phyloP scores from a whole-genome alignment of 2,113 vertebrate genomes.

The Amphilophus citrinellus region DNA sequence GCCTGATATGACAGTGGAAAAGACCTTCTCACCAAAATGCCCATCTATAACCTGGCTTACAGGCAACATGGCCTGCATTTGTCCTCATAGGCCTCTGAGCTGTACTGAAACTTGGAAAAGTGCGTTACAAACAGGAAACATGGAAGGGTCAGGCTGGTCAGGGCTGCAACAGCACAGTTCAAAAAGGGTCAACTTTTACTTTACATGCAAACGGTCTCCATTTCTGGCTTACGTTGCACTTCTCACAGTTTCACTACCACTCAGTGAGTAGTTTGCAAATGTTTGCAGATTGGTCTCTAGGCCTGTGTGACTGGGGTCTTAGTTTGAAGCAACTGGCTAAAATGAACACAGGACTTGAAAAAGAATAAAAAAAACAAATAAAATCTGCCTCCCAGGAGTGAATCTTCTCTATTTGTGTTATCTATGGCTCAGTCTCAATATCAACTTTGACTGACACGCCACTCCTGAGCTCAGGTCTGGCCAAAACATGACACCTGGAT shows the following conservation, averaged over 20 bases:
- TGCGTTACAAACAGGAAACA: not conserved
- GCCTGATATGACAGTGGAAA: not conserved
- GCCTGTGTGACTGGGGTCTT: not conserved
- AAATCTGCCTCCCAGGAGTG: not conserved
- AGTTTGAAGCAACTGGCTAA: not conserved
- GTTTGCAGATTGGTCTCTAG: not conserved
- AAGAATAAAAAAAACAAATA: not conserved
- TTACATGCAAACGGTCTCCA: too few relatives aligned
- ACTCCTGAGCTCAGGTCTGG: slow-evolving; percentile 36
- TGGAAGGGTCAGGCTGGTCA: too few relatives aligned
- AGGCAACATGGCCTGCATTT: not conserved
- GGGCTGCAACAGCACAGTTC: too few relatives aligned
- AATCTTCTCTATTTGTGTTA: slow-evolving; percentile 9
- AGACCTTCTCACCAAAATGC: not conserved
- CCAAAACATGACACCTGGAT: slow-evolving; percentile 42
- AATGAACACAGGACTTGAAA: not conserved
- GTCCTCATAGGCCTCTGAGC: not conserved
- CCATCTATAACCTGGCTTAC: not conserved
- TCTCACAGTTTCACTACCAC: too few relatives aligned
- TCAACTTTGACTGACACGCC: slow-evolving; percentile 37
- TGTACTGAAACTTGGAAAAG: not conserved
- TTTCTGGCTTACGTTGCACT: too few relatives aligned
- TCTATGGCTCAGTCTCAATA: slow-evolving; percentile 30
- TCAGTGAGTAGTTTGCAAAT: too few relatives aligned
- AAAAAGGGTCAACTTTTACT: too few relatives aligned